Base-by-base conservation (phyloP, 2,113 vertebrate genomes). In the Periophthalmus modestus region DNA sequence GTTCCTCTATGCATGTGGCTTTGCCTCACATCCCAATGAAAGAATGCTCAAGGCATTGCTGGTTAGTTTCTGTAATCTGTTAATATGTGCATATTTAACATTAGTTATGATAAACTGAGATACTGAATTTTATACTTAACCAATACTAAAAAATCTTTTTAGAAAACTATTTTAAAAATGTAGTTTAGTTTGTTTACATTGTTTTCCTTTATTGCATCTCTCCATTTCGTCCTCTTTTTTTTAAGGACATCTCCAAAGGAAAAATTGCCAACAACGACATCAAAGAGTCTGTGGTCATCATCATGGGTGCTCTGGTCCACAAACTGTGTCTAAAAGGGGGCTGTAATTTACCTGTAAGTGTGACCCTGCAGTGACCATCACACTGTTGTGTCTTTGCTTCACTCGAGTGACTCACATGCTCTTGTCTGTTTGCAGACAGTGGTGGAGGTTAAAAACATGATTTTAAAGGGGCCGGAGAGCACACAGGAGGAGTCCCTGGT, bases 1-100 rank as follows among this genome's bases (percentile, higher is more conserved):
- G 34, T 99, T 99, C 79, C 95, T 99, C 13, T 99, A 98, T 12
- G 97, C 97, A 54, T 97, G 95, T 77, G 98, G 96, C 67, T 97
- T 99, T 77, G 93, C 97, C 34, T 96, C 98, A 50, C 96, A 97
- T 66, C 98, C 98, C 2, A 94, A 90, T 15, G 96, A 98, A 86
- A 91, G 66, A 2, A 94, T 98, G 88, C 93, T 99, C 2, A 90
- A 93, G 85, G 91, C 94, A 48, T 87, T 99, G 84, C 85, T 95
- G 87, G 98, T 99, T 85, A 95, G 96, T 75, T 24, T 11, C 23
- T 28, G 33, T 4, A 28, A 15, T 19, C 5, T 19, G 19, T 63
- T 58, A 7, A 24, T 58, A 10, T 28, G 57, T 58, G 57, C 3
- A 24, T 24, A 14, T 28, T 28, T 59, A 28, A 15, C 28, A 28